Base-by-base conservation (phyloP, 2,888 invertebrate genomes). In the Agrochola macilenta region DNA sequence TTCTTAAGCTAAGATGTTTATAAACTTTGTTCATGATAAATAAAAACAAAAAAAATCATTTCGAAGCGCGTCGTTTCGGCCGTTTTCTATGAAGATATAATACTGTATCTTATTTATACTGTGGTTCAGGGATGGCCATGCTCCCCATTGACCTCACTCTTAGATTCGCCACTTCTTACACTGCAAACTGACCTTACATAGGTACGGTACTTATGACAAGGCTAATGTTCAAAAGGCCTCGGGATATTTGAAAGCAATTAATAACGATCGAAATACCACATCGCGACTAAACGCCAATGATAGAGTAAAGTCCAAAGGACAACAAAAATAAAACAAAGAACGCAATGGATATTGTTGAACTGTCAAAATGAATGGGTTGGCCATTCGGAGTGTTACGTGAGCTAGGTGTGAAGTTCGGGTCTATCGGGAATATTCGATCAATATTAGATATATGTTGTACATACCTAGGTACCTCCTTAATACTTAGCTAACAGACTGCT, bases 101-200 rank as follows among this genome's bases (percentile, higher is more conserved):
- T 43, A 43, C 43, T 43, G 9, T 43, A 9, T 11, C 43, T 9
- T 43, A 43, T 43, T 43, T 43, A 43, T 43, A 43, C 43, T 43
- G 43, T 43, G 9, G 9, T 43, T 43, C 65, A 14, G 49, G 46
- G n/a, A 63, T 60, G 52, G 20, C 30, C 79, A 30, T 79, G 79
- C 79, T 57, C 79, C 65, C 46, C 46, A 66, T 30, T 79, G 78
- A 79, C 66, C 79, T 69, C 43, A 8, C 39, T n/a, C 49, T 35
- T 30, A 39, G 23, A 79, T 72, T 79, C 39, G 66, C 72, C 54
- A 61, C 12, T 71, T 60, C 23, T 66, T 66, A 54, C 4, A 71
- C 26, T 54, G 60, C 14, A 61, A 39, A 23, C n/a, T 72, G 46
- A 61, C 66, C 79, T 66, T 35, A 61, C 46, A n/a, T 30, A 39